Evolutionary conservation across 1,140 invertebrate species (phyloP), one percentile per base, ranked within the genome.

Genomic region (Drepana arcuata): DNA sequence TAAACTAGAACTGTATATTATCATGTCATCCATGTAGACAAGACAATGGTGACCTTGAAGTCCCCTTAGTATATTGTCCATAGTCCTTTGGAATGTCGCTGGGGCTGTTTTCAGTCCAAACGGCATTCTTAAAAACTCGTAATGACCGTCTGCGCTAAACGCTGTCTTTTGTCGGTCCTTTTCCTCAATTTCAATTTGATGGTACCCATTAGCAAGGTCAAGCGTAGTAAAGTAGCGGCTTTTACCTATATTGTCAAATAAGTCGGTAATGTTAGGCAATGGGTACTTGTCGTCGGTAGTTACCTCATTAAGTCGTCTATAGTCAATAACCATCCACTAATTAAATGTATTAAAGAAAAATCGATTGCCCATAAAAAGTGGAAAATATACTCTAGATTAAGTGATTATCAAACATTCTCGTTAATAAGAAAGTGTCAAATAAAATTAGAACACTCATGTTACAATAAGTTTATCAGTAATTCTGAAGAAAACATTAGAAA

Each of bases 91-190:
- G 9, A 53, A 48, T 7, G 35, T 53, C 0, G 45, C 45, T 0
- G 45, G 45, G 14, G 41, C 41, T 11, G 41, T 48, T 16, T 53
- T 53, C 9, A 45, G 26, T 0, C 44, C 50, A 32, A 48, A 48
- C 0, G 45, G 34, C 34, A 48, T 41, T 13, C 50, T 25, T 1
- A 26, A 11, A 27, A 53, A 53, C 26, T 43, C n/a, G n/a, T n/a
- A n/a, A n/a, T n/a, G n/a, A n/a, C n/a, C n/a, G n/a, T n/a, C n/a
- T n/a, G n/a, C n/a, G n/a, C n/a, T 9, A 16, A 48, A 43, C 0
- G 38, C 42, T 23, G 41, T 45, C 7, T 44, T 44, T 12, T 41
- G 27, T 24, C 34, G 23, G 13, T 46, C 34, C 1, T 4, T 2
- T 16, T 31, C 25, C 2, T 38, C 31, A 7, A 51, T n/a, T 9